Base-by-base conservation (phyloP, 2,113 vertebrate species). In the Tragulus kanchil region DNA sequence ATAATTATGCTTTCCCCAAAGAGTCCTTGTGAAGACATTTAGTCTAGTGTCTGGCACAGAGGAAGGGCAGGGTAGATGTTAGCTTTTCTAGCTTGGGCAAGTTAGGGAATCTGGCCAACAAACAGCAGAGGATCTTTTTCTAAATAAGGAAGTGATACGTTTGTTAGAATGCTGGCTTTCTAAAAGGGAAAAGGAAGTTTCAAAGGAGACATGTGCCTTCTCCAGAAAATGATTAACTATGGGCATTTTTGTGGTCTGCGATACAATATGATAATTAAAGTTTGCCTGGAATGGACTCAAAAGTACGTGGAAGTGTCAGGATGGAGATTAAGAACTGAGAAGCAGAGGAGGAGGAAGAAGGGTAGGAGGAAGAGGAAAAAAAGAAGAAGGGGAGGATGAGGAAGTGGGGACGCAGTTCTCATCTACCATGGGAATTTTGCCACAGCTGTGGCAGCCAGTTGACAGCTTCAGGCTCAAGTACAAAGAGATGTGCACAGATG, bases 111-210 rank as follows among this genome's bases (percentile, higher is more conserved):
- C 28, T 71, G 75, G 42, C 61, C 62, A 89, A 71, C 15, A 77
- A 50, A 82, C 16, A 89, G 59, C 31, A 75, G 50, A 81, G 12
- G 50, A 42, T 8, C 5, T 36, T 36, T 85, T 85, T 58, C 36
- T 83, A 73, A 77, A 62, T 92, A 92, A 84, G 45, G 79, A 92
- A 95, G 58, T 83, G 48, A 85, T 75, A 73, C 13, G 2, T 94
- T 21, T 36, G 16, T 64, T 89, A 81, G 82, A 94, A 93, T 64
- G 8, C 42, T 89, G 61, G 6, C 31, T 64, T 90, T 92, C 85
- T 25, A 64, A 92, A 97, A 73, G 79, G 90, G 77, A 93, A 98
- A 95, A 77, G 85, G 26, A 52, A 42, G 11, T 58, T 95, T 73
- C 23, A 78, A 91, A 71, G 78, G 11, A 14, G 13, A 36, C 42